Conservation (phyloP, 1,140 invertebrate species). For the Pachypsylla venusta region DNA sequence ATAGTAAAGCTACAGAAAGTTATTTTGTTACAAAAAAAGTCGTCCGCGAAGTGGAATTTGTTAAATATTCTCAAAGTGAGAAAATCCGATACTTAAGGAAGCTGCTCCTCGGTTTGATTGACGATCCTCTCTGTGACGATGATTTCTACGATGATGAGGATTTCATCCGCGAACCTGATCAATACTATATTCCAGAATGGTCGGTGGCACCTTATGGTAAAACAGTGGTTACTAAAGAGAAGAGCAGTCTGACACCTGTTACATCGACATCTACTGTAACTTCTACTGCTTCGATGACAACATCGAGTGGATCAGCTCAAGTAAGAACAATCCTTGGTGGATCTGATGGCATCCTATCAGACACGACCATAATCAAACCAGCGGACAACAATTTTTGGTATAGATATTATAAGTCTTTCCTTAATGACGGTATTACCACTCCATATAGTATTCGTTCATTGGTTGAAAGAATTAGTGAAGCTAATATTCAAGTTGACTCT, state of each 20-base stretch:
- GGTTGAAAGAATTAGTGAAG: background rate
- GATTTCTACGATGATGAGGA: conserved; percentile 7
- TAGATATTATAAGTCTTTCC: conserved; percentile 1
- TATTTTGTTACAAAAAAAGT: conserved; percentile 5
- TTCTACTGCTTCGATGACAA: background rate
- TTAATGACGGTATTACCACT: background rate
- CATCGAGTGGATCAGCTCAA: background rate
- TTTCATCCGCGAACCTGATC: background rate
- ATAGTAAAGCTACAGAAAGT: background rate
- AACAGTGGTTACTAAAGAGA: background rate
- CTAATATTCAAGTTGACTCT: background rate
- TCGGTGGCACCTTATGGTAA: background rate
- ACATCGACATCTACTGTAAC: background rate
- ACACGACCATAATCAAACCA: background rate
- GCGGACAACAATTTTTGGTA: conserved; percentile 5
- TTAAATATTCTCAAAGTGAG: background rate
- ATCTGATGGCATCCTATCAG: background rate
- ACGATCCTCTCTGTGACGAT: background rate
- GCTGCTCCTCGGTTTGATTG: background rate
- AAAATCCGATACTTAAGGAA: background rate
- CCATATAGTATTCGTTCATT: background rate
- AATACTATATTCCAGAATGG: background rate
- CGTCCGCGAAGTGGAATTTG: background rate
- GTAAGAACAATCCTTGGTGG: background rate
- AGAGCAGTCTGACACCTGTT: background rate